phyloP scores from a whole-genome alignment of 2,888 invertebrate species.

The Drosophila acutilabella region DNA sequence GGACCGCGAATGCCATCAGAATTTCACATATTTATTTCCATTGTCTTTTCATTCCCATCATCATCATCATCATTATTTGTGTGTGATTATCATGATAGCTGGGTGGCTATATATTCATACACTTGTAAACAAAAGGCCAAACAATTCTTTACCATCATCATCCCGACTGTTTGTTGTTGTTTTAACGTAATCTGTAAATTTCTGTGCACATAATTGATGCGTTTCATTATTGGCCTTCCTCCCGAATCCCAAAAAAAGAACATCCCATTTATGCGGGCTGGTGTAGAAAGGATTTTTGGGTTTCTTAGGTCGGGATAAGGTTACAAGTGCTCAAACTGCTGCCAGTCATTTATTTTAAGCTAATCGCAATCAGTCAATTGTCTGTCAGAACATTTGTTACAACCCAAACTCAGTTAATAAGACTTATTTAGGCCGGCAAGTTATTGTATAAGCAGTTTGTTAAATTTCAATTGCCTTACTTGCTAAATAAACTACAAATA shows the following conservation, averaged over 20 bases:
- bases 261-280: constrained; percentile 17
- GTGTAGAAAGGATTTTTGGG: background rate
- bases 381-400: constrained; percentile 14
- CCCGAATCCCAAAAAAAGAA: no score
- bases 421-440: background rate
- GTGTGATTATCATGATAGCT: background rate
- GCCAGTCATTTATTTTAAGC: constrained; percentile 61
- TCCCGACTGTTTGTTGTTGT: constrained; percentile 9
- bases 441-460: no score
- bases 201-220: constrained; percentile 38
- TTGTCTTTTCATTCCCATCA: constrained; percentile 13
- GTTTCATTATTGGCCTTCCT: constrained; percentile 26
- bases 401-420: constrained; percentile 4
- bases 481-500: background rate
- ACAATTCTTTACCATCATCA: background rate
- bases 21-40: constrained; percentile 19
- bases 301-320: constrained; percentile 9
- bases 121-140: constrained; percentile 10
- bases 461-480: background rate
- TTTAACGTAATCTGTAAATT: constrained; percentile 13
- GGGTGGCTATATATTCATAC: background rate
- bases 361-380: constrained; percentile 61
- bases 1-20: constrained; percentile 4
- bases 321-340: constrained; percentile 21
- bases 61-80: background rate